These are phyloP conservation scores for Anastrepha ludens DNA, from an alignment of 1,140 invertebrate species.

Conservation along the genomic window DNA sequence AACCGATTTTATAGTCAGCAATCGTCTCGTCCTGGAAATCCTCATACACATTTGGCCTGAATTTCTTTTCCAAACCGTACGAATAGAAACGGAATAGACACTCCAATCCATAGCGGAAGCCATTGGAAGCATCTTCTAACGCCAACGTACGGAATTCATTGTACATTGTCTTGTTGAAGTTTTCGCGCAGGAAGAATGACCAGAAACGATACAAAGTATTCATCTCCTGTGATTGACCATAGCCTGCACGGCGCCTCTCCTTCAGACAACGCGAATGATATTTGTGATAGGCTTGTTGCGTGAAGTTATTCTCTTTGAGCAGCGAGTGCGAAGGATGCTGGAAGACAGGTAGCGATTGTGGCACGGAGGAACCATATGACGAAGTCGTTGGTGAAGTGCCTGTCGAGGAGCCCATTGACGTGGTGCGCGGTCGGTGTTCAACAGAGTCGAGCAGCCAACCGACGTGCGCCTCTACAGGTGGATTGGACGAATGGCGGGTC, in stretches of 20 bases:
- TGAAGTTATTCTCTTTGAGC: slow-evolving; percentile 98
- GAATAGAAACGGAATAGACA: slow-evolving; percentile 99
- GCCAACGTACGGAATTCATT: slow-evolving; percentile 93
- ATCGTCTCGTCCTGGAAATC: slow-evolving; percentile 97
- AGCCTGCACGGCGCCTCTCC: slow-evolving; percentile 93
- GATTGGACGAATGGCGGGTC: slow-evolving; percentile 93
- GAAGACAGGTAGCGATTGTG: slow-evolving; percentile 90
- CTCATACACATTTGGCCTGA: slow-evolving; percentile 92
- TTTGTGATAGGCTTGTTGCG: slow-evolving; percentile 97
- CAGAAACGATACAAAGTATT: slow-evolving; percentile 98
- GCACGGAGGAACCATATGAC: slow-evolving; percentile 84
- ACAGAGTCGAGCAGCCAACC: slow-evolving; percentile 97
- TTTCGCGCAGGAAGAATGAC: slow-evolving; percentile 99
- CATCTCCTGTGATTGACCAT: slow-evolving; percentile 96
- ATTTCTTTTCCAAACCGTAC: slow-evolving; percentile 97
- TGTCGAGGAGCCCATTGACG: slow-evolving; percentile 84
- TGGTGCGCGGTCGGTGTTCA: slow-evolving; percentile 86
- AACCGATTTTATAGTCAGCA: slow-evolving; percentile 91
- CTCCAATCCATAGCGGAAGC: slow-evolving; percentile 94
- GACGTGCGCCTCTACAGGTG: slow-evolving; percentile 94
- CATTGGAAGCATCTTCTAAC: slow-evolving; percentile 91
- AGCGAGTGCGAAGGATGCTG: slow-evolving; percentile 97
- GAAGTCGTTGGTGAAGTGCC: slow-evolving; percentile 85
- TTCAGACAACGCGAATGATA: slow-evolving; percentile 94
- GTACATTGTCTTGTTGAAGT: slow-evolving; percentile 99